These are phyloP conservation scores for Acanthurus lineatus DNA, from an alignment of 2,797 vertebrate genomes.

Conservation along the genomic window DNA sequence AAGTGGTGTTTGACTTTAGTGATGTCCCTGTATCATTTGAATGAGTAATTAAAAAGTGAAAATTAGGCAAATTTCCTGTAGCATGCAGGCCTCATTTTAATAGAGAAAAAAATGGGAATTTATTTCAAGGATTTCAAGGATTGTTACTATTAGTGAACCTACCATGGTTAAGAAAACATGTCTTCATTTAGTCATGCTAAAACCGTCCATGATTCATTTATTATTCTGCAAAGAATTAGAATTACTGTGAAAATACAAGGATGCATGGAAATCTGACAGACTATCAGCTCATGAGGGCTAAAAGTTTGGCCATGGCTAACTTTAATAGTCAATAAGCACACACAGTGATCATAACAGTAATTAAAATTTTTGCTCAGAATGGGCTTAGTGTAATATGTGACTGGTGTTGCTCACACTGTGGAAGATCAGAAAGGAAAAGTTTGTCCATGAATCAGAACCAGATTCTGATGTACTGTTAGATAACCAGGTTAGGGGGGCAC, in stretches of 20 bases:
- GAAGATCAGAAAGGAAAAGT: background rate
- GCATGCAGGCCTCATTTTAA: background rate
- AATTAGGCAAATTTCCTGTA: background rate
- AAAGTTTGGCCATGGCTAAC: no score
- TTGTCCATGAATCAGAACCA: conserved; percentile 81
- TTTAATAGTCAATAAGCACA: background rate
- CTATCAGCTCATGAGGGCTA: background rate
- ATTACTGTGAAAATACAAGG: background rate
- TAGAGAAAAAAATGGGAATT: background rate
- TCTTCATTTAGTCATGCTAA: background rate
- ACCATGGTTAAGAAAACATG: background rate
- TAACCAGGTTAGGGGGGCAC: conserved; percentile 39
- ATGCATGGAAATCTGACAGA: background rate
- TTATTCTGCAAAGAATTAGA: background rate
- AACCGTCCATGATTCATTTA: background rate
- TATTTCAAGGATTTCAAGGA: background rate
- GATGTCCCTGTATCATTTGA: background rate
- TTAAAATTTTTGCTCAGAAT: background rate
- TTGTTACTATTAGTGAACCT: background rate
- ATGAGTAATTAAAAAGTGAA: background rate
- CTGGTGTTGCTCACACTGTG: background rate
- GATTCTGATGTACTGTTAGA: conserved; percentile 54
- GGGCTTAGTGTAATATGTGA: background rate
- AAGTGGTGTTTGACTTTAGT: background rate
- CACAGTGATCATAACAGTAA: background rate